Conservation (phyloP, 2,113 vertebrate genomes). For the Ochotona curzoniae region DNA sequence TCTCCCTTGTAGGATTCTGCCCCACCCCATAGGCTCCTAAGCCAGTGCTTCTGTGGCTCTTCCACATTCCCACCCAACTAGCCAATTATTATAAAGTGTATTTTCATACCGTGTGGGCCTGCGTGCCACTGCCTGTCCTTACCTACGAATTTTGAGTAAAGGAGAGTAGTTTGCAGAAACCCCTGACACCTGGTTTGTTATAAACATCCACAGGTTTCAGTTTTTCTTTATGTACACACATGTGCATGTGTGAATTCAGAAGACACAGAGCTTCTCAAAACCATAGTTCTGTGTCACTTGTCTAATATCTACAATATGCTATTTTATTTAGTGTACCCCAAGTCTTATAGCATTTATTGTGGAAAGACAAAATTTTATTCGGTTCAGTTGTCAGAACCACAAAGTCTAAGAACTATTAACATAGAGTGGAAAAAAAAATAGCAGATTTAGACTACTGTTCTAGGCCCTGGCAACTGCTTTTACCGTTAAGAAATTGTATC, state of each 20-base stretch:
- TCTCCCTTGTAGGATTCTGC: background rate
- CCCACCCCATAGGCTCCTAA: background rate
- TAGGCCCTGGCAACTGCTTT: background rate
- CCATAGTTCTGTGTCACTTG: background rate
- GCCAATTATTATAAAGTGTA: background rate
- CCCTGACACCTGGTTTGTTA: background rate
- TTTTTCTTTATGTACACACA: background rate
- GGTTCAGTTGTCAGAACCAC: background rate
- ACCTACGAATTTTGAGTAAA: background rate
- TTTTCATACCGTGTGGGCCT: background rate
- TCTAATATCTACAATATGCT: background rate
- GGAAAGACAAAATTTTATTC: background rate
- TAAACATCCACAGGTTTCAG: background rate
- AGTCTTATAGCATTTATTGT: background rate
- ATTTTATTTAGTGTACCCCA: background rate
- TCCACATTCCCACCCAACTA: background rate
- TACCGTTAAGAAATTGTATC: background rate
- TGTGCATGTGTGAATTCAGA: background rate
- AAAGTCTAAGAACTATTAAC: background rate
- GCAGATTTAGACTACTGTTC: background rate
- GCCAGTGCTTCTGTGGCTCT: background rate
- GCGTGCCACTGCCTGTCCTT: background rate
- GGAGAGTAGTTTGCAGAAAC: background rate
- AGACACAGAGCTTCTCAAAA: background rate
- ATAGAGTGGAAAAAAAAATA: background rate